Evolutionary conservation across 2,888 invertebrate species (phyloP).

Genomic region (Scaptomyza flava): DNA sequence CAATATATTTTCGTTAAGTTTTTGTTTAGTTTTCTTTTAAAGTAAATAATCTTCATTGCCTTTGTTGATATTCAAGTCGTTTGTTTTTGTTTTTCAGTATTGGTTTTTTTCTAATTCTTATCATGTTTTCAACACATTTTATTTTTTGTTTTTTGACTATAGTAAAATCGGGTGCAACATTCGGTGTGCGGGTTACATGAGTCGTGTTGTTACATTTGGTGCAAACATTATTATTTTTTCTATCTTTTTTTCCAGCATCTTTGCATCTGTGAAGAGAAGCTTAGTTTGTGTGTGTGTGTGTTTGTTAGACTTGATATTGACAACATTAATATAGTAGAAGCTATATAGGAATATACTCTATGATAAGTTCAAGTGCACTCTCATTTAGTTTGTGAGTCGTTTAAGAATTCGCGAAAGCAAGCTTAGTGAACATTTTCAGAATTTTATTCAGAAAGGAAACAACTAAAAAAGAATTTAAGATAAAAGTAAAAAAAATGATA

Average conservation of each 20-base stretch:
- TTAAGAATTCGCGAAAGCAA: constrained; percentile 9
- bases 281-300: constrained; percentile 11
- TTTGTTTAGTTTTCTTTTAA: constrained; percentile 41
- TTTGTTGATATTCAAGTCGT: constrained; percentile 49
- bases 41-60: constrained; percentile 73
- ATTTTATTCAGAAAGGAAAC: background rate
- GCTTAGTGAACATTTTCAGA: constrained; percentile 22
- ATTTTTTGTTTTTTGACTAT: constrained; percentile 26
- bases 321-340: background rate
- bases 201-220: constrained; percentile 21
- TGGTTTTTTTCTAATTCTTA: too few relatives aligned
- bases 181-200: constrained; percentile 21
- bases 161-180: constrained; percentile 40
- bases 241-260: constrained; percentile 22
- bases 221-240: constrained; percentile 22
- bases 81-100: constrained; percentile 22
- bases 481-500: background rate
- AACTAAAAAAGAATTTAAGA: background rate
- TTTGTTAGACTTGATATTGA: constrained; percentile 6
- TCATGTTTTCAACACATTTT: too few relatives aligned
- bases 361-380: constrained; percentile 30
- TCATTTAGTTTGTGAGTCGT: constrained; percentile 10
- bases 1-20: constrained; percentile 39
- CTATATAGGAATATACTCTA: constrained; percentile 27
- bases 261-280: constrained; percentile 15